Base-by-base conservation (phyloP, 2,888 invertebrate genomes). In the Germaria angustata region DNA sequence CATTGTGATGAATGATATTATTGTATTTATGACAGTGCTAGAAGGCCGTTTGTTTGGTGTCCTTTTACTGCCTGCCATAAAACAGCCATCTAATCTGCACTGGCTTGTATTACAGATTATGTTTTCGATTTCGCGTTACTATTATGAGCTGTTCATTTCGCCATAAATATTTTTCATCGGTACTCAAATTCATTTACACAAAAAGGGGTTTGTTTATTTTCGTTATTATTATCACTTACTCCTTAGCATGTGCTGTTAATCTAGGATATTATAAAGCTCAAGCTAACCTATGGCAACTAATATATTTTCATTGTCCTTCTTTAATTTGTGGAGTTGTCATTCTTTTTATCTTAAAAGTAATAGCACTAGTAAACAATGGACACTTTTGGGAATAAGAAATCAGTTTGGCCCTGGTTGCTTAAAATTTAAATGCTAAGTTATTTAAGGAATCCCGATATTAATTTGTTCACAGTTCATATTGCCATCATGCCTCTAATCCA, bases 31-130 rank as follows among this genome's bases (percentile, higher is more conserved):
- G 73, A 59, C 51, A 63, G 61, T 83, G 65, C 55, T 39, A 75
- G 66, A 79, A 71, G 79, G 81, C 71, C 71, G 32, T 80, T 83
- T 81, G 75, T 84, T 84, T 76, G 49, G 51, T 83, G 82, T 82
- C 81, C 81, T 79, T 84, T 82, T 84, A 76, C 59, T 22, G 39
- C 28, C 36, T 57, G 41, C 55, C 53, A 84, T 82, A 81, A 82
- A 79, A 68, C 32, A 41, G 46, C 39, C 66, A 71, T 49, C 46
- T 65, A 72, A 79, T 65, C 68, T 61, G 34, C 11, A 32, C 53
- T 75, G 68, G 49, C 72, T 41, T 9, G 17, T 39, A 63, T 32
- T 65, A 28, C 41, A 24, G 53, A 63, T 57, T 49, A 63, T 34
- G 44, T 41, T 73, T 15, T 63, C 5, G 41, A 49, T 51, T 34